Evolutionary conservation across 2,888 invertebrate genomes (phyloP), one percentile per base, ranked within the genome.

Genomic region (Drosophila paracracens): DNA sequence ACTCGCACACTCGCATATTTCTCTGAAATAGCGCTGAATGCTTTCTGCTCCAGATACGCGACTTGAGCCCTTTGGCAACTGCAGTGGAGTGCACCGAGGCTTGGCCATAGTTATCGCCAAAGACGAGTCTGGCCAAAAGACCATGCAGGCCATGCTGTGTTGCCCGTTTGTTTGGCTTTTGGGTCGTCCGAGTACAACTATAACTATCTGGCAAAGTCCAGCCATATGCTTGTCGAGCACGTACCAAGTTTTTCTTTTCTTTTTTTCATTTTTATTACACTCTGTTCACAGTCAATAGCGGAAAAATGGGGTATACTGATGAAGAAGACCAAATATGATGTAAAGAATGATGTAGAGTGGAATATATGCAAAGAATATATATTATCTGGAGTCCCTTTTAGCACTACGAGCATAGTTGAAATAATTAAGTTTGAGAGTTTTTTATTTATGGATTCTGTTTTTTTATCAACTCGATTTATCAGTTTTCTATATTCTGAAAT

Each of bases 11-110:
- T 21, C 46, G 7, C 7, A 54, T 59, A 72, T 64, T 63, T 66
- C 70, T 61, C 56, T 50, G 69, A 66, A 69, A 76, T 64, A 60
- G 51, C 52, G 53, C 43, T 56, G 70, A 57, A 61, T 62, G 70
- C 73, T 88, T 85, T 87, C 89, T 87, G 86, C 89, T 87, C 86
- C 83, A 87, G 70, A 79, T 88, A 81, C 73, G 60, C 68, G 67
- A 70, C 62, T 73, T 57, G 54, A 69, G 84, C 88, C 86, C 87
- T 86, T 86, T 81, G 68, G 71, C 74, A 88, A 77, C 74, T 80
- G 85, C 85, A 88, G 35, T 79, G 84, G 71, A 88, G 88, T 88
- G 86, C 89, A 88, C 76, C 86, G 84, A 86, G 70, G 88, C 88
- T 76, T 73, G 72, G 65, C 80, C 62, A 59, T 62, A n/a, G 27